These are phyloP conservation scores for Epinotia ramella DNA, from an alignment of 2,888 invertebrate genomes.

Conservation along the genomic window DNA sequence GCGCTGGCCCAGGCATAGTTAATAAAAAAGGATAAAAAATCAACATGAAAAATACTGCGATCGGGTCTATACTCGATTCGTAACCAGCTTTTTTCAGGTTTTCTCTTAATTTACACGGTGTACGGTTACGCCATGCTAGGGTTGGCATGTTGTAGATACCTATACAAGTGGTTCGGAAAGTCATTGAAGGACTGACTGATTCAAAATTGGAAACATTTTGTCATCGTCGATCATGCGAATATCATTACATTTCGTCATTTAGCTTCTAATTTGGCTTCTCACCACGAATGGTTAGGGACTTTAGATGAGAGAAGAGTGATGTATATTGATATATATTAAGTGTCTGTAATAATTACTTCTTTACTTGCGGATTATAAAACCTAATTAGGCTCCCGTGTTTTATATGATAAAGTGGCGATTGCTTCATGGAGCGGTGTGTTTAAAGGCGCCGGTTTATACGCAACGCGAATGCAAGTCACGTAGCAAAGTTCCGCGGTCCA, in stretches of 20 bases:
- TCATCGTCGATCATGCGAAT: not conserved
- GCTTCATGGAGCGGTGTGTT: constrained; percentile 18
- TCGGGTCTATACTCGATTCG: not conserved
- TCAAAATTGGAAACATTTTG: not conserved
- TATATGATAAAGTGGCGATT: not conserved
- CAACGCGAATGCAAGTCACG: constrained; percentile 59
- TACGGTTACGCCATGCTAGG: not conserved
- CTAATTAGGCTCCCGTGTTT: not conserved
- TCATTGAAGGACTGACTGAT: not conserved
- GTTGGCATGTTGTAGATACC: too few relatives aligned
- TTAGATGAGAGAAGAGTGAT: not conserved
- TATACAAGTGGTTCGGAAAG: not conserved
- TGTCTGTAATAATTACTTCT: too few relatives aligned
- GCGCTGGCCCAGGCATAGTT: too few relatives aligned
- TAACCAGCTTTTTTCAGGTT: not conserved
- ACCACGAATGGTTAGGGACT: not conserved
- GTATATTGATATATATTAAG: too few relatives aligned
- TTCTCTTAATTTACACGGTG: not conserved
- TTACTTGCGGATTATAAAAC: too few relatives aligned
- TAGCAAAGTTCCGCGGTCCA: constrained; percentile 57
- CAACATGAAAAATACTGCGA: not conserved
- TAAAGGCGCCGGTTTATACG: constrained; percentile 47
- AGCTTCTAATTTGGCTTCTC: not conserved
- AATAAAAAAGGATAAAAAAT: not conserved
- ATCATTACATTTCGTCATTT: not conserved